Conservation (phyloP, 2,113 vertebrate genomes). For the Neodontobutis hainanensis region DNA sequence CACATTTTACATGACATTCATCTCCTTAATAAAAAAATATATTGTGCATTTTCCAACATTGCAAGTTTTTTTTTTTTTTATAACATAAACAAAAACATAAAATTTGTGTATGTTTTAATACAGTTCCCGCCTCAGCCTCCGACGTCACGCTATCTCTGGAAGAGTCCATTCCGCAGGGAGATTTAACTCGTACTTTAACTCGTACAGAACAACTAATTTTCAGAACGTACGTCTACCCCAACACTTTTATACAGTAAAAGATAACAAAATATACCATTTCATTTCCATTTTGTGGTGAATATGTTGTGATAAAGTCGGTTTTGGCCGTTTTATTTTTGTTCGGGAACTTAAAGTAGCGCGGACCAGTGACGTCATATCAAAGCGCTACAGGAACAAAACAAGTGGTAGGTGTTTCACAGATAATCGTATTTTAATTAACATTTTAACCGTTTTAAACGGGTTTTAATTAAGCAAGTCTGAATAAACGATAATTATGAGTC, state of each 20-base stretch:
- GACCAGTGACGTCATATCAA: conserved; percentile 14
- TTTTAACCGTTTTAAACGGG: no score
- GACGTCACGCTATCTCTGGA: not conserved
- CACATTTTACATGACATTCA: no score
- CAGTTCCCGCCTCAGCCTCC: not conserved
- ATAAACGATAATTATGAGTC: not conserved
- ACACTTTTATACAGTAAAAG: not conserved
- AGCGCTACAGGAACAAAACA: conserved; percentile 46
- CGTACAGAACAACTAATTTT: not conserved
- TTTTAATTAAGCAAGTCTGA: no score
- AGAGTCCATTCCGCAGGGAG: not conserved
- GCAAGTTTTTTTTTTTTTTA: no score
- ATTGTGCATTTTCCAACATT: no score
- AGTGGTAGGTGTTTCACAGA: not conserved
- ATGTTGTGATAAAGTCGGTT: no score
- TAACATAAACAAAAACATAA: no score
- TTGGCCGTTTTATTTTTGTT: not conserved
- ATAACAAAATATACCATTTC: no score
- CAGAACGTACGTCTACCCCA: not conserved
- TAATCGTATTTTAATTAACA: not conserved
- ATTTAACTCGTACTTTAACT: not conserved
- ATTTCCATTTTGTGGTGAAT: not conserved
- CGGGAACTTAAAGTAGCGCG: not conserved
- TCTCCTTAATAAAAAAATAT: no score
- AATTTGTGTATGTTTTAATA: not conserved